A percentile compares a stretch with the other conserved stretches of the same genome.
These are phyloP conservation scores for Gonioctena quinquepunctata DNA, from an alignment of 1,140 invertebrate species.

Conservation along the genomic window DNA sequence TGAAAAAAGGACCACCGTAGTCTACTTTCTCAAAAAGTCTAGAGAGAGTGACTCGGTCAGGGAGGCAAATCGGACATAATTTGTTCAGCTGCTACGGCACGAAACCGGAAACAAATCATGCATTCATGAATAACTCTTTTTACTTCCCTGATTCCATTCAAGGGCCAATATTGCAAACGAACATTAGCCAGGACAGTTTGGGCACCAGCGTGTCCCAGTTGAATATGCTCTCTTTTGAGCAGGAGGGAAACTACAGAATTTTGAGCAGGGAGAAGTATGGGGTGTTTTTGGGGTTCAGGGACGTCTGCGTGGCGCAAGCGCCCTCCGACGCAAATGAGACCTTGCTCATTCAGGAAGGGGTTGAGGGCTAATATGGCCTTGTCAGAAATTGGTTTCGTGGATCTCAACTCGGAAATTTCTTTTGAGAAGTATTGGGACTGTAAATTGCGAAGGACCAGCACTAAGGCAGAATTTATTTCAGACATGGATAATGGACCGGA, in stretches of 20 bases:
- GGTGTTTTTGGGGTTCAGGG: background rate
- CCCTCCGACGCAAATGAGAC: constrained; percentile 41
- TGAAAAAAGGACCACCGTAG: constrained; percentile 6
- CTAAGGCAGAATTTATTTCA: background rate
- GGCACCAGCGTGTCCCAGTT: constrained; percentile 1
- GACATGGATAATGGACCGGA: background rate
- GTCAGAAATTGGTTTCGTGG: background rate
- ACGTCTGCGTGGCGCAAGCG: constrained; percentile 23
- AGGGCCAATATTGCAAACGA: constrained; percentile 21
- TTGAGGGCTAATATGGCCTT: background rate
- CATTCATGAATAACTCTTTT: constrained; percentile 3
- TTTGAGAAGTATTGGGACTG: background rate
- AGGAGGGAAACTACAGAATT: constrained; percentile 3
- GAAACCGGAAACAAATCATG: background rate
- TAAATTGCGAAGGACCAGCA: background rate
- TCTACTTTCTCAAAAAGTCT: constrained; percentile 11
- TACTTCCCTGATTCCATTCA: constrained; percentile 1
- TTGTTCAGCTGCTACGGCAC: background rate
- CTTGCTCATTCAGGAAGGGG: constrained; percentile 33
- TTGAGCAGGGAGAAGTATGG: constrained; percentile 4
- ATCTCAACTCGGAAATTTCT: constrained; percentile 5
- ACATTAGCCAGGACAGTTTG: background rate
- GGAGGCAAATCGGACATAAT: constrained; percentile 3
- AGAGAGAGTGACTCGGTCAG: background rate
- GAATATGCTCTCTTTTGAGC: constrained; percentile 3